Evolutionary conservation across 2,888 invertebrate genomes (phyloP).

Genomic region (Tenthredo scrophulariae): DNA sequence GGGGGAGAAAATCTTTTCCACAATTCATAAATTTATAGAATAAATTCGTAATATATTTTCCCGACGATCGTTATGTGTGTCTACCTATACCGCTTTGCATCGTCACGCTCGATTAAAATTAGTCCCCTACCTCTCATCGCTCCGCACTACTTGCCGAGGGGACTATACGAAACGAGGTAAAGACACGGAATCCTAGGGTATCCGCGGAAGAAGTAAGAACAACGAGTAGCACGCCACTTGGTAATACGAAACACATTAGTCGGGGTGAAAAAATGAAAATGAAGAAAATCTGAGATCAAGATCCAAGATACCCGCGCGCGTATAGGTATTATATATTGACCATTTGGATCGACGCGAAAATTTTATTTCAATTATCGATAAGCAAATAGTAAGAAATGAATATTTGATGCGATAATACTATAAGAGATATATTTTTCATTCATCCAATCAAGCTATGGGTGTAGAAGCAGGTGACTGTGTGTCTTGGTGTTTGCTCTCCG

Average conservation of each 20-base stretch:
- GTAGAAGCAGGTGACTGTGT: slow-evolving; percentile 1
- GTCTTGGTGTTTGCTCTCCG: slow-evolving; percentile 29
- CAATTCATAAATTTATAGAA: not conserved
- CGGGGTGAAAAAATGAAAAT: not conserved
- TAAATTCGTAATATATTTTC: not conserved
- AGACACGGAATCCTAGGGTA: slow-evolving; percentile 58
- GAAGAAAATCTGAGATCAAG: not conserved
- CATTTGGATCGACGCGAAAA: not conserved
- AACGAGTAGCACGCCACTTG: slow-evolving; percentile 64
- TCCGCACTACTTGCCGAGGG: no score
- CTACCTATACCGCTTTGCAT: not conserved
- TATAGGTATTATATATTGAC: no score
- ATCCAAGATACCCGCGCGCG: no score
- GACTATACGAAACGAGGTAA: slow-evolving; percentile 59
- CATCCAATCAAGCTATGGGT: slow-evolving; percentile 10
- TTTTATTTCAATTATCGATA: not conserved
- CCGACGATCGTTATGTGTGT: no score
- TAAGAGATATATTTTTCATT: slow-evolving; percentile 1
- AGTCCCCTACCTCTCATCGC: not conserved
- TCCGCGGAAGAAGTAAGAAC: not conserved
- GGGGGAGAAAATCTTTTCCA: not conserved
- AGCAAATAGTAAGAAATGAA: not conserved
- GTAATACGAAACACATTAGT: slow-evolving; percentile 69
- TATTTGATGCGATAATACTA: not conserved
- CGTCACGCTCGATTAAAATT: slow-evolving; percentile 21